These are phyloP conservation scores for Lagenorhynchus albirostris DNA, from an alignment of 2,113 vertebrate genomes.

Conservation along the genomic window DNA sequence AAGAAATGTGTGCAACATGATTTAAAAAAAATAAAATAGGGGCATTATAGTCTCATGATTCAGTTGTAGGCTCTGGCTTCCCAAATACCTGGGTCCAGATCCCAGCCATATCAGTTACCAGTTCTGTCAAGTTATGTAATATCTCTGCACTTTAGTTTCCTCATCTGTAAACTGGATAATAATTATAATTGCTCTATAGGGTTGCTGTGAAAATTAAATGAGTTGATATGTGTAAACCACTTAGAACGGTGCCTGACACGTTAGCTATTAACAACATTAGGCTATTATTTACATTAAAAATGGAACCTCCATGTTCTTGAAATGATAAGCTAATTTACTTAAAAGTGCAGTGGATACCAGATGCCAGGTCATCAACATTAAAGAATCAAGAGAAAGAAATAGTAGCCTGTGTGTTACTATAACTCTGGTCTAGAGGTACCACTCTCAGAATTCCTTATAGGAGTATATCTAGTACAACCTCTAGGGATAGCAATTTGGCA, in stretches of 20 bases:
- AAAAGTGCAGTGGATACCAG: not conserved
- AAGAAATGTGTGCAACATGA: not conserved
- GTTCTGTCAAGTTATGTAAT: not conserved
- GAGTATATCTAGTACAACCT: not conserved
- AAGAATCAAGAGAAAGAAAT: constrained; percentile 2
- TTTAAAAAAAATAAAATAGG: not conserved
- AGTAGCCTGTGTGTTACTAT: not conserved
- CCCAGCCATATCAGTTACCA: not conserved
- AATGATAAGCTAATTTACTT: not conserved
- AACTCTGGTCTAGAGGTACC: not conserved
- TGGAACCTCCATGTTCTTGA: not conserved
- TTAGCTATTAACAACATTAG: not conserved
- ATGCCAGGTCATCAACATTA: not conserved
- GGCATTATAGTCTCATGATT: not conserved
- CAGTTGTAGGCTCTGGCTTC: not conserved
- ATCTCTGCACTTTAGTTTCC: not conserved
- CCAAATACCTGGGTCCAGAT: not conserved
- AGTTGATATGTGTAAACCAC: not conserved
- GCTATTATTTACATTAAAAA: not conserved
- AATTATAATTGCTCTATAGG: not conserved
- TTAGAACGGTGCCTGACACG: not conserved
- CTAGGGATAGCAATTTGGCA: not conserved
- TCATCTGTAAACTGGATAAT: not conserved
- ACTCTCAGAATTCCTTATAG: not conserved
- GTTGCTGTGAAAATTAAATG: not conserved